A percentile compares a stretch with the other conserved stretches of the same genome.
Conservation (phyloP, 1,140 invertebrate genomes). For the Dreissena rostriformis region DNA sequence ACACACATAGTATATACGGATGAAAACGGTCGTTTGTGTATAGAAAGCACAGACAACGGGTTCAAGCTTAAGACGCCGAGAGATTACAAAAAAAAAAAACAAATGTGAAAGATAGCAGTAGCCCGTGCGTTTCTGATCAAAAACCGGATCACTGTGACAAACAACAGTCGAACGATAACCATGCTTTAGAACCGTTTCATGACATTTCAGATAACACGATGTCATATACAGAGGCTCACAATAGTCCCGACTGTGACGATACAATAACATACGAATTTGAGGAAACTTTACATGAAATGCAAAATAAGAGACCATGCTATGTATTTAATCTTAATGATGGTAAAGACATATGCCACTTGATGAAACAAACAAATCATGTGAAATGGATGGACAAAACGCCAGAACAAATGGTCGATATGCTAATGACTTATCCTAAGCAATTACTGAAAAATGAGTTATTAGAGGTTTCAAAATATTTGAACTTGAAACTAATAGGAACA, state of each 20-base stretch:
- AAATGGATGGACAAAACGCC: background rate
- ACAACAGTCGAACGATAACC: too few relatives aligned
- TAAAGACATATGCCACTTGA: background rate
- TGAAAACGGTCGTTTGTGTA: background rate
- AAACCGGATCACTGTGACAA: too few relatives aligned
- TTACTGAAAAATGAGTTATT: background rate
- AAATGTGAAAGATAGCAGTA: too few relatives aligned
- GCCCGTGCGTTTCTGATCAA: too few relatives aligned
- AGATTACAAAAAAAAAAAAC: background rate
- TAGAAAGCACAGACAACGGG: background rate
- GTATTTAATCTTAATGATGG: background rate
- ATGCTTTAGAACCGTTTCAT: too few relatives aligned
- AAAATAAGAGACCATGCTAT: background rate
- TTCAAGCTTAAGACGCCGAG: background rate
- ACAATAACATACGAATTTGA: slow-evolving; percentile 10
- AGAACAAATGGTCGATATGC: background rate
- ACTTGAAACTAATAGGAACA: background rate
- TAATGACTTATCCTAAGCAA: background rate
- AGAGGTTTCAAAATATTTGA: background rate
- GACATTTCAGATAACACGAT: too few relatives aligned
- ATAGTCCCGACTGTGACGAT: background rate
- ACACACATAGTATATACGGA: background rate
- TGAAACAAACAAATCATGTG: background rate
- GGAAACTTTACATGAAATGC: background rate
- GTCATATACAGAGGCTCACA: too few relatives aligned